phyloP scores from a whole-genome alignment of 2,888 invertebrate genomes.

The Ormyrus nitidulus region DNA sequence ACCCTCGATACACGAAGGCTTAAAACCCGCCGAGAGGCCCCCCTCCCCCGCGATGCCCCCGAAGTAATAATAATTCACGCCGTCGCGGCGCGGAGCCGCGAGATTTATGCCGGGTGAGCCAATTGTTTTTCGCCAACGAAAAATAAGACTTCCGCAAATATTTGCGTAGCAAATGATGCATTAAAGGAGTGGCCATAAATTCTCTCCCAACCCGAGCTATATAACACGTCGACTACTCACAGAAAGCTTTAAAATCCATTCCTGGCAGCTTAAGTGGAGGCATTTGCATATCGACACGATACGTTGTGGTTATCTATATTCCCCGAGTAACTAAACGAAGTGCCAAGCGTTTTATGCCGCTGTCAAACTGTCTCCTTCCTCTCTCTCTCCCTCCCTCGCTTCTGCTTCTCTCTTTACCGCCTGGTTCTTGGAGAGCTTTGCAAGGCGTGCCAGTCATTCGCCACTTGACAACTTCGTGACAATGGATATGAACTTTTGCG shows the following conservation, averaged over 20 bases:
- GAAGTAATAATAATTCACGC: slow-evolving; percentile 48
- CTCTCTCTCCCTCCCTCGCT: neutral
- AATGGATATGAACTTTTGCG: slow-evolving; percentile 7
- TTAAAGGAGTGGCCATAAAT: slow-evolving; percentile 52
- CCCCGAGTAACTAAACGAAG: slow-evolving; percentile 51
- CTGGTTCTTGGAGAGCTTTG: neutral
- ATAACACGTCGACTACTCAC: neutral
- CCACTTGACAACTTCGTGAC: slow-evolving; percentile 22
- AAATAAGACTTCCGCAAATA: slow-evolving; percentile 53
- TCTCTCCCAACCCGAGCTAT: slow-evolving; percentile 1
- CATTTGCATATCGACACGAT: slow-evolving; percentile 58
- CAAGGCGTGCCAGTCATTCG: neutral
- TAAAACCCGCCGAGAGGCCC: neutral
- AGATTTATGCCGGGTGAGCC: slow-evolving; percentile 37
- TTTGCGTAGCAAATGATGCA: slow-evolving; percentile 57
- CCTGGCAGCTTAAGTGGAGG: slow-evolving; percentile 53
- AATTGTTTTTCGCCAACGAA: slow-evolving; percentile 51
- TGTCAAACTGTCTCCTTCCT: slow-evolving; percentile 52
- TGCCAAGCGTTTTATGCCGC: slow-evolving; percentile 54
- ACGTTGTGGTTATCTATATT: slow-evolving; percentile 38
- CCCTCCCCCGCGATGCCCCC: neutral
- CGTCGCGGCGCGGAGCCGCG: neutral
- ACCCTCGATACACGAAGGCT: neutral
- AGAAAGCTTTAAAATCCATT: slow-evolving; percentile 56
- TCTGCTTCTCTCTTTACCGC: neutral